These are phyloP conservation scores for Rhombomys opimus DNA, from an alignment of 2,113 vertebrate genomes.

Conservation along the genomic window DNA sequence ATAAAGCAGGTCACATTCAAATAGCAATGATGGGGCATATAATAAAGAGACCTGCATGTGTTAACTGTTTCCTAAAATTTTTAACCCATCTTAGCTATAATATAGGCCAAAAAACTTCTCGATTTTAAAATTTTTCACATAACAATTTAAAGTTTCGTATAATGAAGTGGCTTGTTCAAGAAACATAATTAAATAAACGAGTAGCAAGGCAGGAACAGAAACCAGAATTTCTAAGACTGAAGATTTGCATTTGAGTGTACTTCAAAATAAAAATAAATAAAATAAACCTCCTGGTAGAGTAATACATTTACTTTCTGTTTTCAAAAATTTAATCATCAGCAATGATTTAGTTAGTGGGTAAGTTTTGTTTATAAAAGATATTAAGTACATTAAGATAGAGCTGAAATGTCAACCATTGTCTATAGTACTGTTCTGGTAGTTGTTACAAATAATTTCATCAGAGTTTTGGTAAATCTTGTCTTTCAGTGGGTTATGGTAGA, in stretches of 20 bases:
- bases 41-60: not conserved
- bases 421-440: not conserved
- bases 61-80: not conserved
- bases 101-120: not conserved
- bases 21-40: not conserved
- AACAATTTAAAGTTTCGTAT: not conserved
- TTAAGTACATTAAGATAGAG: not conserved
- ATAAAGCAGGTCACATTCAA: slow-evolving; percentile 7
- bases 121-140: not conserved
- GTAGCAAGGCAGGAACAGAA: not conserved
- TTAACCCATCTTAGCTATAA: slow-evolving; percentile 18
- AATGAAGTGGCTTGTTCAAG: not conserved
- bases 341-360: not conserved
- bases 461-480: not conserved
- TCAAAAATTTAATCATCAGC: not conserved
- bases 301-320: not conserved
- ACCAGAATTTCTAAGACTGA: not conserved
- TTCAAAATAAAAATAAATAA: not conserved
- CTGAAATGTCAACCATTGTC: not conserved
- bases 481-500: not conserved
- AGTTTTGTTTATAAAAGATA: slow-evolving; percentile 7
- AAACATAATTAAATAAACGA: not conserved
- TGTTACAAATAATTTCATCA: slow-evolving; percentile 45
- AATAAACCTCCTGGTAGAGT: not conserved
- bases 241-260: not conserved